Evolutionary conservation across 2,113 vertebrate species (phyloP).

Genomic region (Tychaedon coryphoeus): DNA sequence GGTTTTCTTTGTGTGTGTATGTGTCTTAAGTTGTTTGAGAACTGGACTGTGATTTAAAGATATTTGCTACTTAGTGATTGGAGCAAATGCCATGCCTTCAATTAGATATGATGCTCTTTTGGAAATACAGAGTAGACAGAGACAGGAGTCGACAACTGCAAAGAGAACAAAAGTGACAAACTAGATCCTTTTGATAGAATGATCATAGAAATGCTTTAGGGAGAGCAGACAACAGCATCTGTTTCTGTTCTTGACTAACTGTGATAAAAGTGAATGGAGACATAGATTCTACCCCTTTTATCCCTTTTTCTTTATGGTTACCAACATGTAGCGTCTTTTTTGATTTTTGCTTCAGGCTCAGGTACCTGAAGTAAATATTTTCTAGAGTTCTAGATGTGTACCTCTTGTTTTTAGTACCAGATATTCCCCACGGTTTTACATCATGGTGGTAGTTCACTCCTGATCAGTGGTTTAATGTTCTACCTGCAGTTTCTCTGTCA

Average conservation of each 20-base stretch:
- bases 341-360: neutral
- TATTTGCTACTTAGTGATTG: neutral
- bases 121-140: neutral
- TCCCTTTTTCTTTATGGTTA: neutral
- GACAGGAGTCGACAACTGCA: fast-evolving
- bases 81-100: neutral
- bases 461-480: neutral
- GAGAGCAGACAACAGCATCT: neutral
- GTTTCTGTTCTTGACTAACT: neutral
- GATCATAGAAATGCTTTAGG: neutral
- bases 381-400: neutral
- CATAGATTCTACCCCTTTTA: neutral
- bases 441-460: neutral
- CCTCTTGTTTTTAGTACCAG: neutral
- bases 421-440: neutral
- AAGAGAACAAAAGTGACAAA: neutral
- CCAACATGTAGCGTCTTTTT: neutral
- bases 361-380: neutral
- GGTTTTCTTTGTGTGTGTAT: neutral
- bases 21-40: neutral
- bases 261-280: neutral
- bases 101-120: neutral
- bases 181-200: neutral
- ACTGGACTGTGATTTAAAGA: neutral
- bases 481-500: neutral